Evolutionary conservation across 2,113 vertebrate genomes (phyloP).

Genomic region (Pontoporia blainvillei): DNA sequence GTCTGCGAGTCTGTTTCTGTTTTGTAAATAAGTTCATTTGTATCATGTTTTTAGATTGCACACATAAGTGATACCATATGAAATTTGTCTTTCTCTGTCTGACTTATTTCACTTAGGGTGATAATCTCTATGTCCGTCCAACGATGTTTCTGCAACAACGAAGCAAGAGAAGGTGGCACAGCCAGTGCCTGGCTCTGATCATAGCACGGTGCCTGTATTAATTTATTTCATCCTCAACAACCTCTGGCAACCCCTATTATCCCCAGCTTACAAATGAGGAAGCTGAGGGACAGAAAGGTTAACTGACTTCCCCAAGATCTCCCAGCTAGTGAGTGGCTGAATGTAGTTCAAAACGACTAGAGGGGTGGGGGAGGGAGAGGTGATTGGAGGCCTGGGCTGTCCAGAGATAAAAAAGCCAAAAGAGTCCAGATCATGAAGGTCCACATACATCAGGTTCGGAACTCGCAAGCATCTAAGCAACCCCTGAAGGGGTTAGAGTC

Average conservation of each 20-base stretch:
- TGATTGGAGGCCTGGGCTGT: background rate
- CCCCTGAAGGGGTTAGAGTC: fast-evolving
- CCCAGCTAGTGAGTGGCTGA: background rate
- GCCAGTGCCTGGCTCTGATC: background rate
- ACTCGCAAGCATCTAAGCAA: background rate
- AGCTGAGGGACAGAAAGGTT: background rate
- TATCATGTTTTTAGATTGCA: background rate
- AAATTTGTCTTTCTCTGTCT: background rate
- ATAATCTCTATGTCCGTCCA: background rate
- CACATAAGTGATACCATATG: background rate
- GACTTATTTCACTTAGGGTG: background rate
- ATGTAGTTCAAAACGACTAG: background rate
- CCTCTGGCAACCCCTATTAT: background rate
- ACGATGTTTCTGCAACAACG: background rate
- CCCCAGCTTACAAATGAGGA: background rate
- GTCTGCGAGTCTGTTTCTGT: background rate
- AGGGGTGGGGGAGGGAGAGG: fast-evolving
- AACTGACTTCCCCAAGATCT: background rate
- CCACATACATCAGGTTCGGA: background rate
- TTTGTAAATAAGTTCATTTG: too few relatives aligned
- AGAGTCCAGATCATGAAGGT: background rate
- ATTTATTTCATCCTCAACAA: background rate
- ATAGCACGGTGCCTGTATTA: background rate
- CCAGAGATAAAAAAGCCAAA: background rate
- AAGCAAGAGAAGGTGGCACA: fast-evolving